Base-by-base conservation (phyloP, 2,888 invertebrate genomes). In the Phaedon cochleariae region DNA sequence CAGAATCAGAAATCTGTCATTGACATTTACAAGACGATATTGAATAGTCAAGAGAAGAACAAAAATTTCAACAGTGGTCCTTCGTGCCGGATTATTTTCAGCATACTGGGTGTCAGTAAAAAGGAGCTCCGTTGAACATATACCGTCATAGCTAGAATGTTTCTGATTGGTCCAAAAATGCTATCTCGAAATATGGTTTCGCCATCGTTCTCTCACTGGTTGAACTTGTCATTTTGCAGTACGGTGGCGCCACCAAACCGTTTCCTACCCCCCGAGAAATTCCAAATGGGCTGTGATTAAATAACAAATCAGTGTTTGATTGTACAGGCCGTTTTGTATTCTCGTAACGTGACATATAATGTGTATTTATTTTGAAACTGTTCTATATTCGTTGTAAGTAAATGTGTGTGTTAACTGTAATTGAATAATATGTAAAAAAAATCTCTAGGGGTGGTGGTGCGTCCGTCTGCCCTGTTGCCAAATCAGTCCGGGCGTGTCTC, bases 281-380 rank as follows among this genome's bases (percentile, higher is more conserved):
- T 90, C 90, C 90, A 90, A 90, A 88, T 88, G 90, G 90, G 90
- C 91, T 91, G 91, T 91, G 91, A 91, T 89, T 89, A 87, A 88
- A 83, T 83, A 84, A 85, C 84, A 83, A 84, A 87, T 87, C 87
- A 87, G 86, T 87, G 86, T 87, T 87, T 87, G 86, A 88, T 86
- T 89, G 88, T 89, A 89, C 88, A 88, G 88, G 87, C 88, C 88
- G 88, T 85, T 87, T 87, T 84, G 86, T 88, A 83, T 86, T 85
- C 86, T 85, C 84, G 85, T 87, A 64, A 81, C 80, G 80, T 81
- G 76, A 80, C 41, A 41, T 15, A 76, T 15, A 76, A 77, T 79
- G 75, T 79, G 79, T 74, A 72, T 70, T 75, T 74, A 82, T 83
- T 84, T 83, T 82, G 80, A 82, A 79, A 82, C 77, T 79, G 76